phyloP scores from a whole-genome alignment of 2,797 vertebrate genomes.

The Sphenodon punctatus region DNA sequence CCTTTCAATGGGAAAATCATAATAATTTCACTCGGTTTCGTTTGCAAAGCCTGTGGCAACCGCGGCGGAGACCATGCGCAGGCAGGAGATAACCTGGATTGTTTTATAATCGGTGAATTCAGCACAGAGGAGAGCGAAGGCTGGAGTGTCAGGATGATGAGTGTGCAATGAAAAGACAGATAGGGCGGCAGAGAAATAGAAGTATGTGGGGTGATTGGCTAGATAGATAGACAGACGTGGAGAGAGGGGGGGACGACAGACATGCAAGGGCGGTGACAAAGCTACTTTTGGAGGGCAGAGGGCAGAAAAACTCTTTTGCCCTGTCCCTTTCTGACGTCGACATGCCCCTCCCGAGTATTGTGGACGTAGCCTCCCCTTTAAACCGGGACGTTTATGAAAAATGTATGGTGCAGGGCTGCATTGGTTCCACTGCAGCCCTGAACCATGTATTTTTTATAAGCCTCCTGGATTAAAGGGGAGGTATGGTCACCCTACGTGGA shows the following conservation, averaged over 20 bases:
- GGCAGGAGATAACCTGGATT: neutral
- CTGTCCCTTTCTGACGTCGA: no score
- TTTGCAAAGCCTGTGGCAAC: neutral
- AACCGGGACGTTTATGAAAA: no score
- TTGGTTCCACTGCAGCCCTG: no score
- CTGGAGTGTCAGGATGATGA: neutral
- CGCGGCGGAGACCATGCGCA: neutral
- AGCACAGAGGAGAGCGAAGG: neutral
- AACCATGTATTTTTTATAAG: no score
- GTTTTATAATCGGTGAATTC: neutral
- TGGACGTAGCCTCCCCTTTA: no score
- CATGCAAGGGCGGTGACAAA: neutral
- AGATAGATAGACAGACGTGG: neutral
- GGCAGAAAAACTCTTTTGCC: no score
- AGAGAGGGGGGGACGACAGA: neutral
- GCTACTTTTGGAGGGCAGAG: neutral
- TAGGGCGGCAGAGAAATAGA: neutral
- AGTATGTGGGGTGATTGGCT: neutral
- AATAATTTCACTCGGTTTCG: neutral
- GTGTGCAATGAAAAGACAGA: neutral
- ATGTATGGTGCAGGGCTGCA: no score
- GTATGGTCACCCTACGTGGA: no score
- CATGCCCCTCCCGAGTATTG: no score
- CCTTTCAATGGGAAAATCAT: neutral
- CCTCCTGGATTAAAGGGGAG: no score